Conservation (phyloP, 1,140 invertebrate genomes). For the Pomacea maculata region DNA sequence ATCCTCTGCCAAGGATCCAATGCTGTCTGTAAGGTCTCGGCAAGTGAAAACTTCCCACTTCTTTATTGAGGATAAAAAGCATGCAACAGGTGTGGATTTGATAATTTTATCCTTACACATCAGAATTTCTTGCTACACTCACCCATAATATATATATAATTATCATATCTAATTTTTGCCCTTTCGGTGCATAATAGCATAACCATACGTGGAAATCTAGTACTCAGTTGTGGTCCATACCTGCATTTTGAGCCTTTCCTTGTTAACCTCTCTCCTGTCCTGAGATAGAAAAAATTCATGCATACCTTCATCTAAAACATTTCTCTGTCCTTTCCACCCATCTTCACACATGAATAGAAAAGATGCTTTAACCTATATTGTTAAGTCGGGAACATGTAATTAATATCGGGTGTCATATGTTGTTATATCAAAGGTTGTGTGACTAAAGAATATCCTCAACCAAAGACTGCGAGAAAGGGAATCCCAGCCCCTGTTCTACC, state of each 20-base stretch:
- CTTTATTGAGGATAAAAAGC: constrained; percentile 55
- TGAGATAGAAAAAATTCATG: too few relatives aligned
- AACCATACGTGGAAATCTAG: too few relatives aligned
- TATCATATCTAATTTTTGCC: too few relatives aligned
- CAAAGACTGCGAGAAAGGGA: constrained; percentile 55
- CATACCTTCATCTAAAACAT: too few relatives aligned
- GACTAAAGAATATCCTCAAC: constrained; percentile 52
- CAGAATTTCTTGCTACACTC: neutral
- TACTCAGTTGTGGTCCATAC: too few relatives aligned
- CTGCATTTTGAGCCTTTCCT: too few relatives aligned
- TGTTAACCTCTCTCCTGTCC: too few relatives aligned
- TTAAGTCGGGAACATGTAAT: too few relatives aligned
- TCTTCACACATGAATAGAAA: too few relatives aligned
- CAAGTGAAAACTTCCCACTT: constrained; percentile 47
- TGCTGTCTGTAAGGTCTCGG: constrained; percentile 46
- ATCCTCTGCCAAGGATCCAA: constrained; percentile 54
- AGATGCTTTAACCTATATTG: too few relatives aligned
- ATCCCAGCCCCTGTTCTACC: constrained; percentile 53
- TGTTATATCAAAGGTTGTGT: constrained; percentile 45
- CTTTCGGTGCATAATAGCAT: too few relatives aligned
- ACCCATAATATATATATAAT: neutral
- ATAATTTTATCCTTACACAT: neutral
- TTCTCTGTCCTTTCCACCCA: too few relatives aligned
- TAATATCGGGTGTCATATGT: neutral
- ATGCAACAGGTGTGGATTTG: constrained; percentile 36